These are phyloP conservation scores for Notechis scutatus DNA, from an alignment of 2,113 vertebrate species.

Conservation along the genomic window DNA sequence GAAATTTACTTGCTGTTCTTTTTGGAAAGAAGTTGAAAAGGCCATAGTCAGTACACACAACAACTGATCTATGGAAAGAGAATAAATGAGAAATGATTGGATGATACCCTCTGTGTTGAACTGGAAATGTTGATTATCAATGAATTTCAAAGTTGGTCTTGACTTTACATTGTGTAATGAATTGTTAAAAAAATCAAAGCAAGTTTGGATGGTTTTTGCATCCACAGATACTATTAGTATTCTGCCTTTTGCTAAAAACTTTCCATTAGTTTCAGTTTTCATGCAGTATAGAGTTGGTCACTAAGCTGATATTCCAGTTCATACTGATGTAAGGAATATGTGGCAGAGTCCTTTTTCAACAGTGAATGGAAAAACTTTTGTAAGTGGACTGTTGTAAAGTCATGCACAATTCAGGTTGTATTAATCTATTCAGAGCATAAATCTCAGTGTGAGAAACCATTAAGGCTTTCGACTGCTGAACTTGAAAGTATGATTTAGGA, in stretches of 20 bases:
- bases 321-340: neutral
- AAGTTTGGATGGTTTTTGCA: neutral
- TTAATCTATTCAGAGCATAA: constrained; percentile 8
- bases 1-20: neutral
- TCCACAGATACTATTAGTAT: neutral
- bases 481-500: constrained; percentile 23
- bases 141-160: neutral
- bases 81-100: neutral
- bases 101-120: neutral
- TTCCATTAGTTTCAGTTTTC: neutral
- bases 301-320: neutral
- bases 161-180: neutral
- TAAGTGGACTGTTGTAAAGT: neutral
- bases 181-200: neutral
- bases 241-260: neutral
- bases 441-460: constrained; percentile 16
- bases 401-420: constrained; percentile 10
- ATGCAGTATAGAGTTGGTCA: neutral
- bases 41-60: neutral
- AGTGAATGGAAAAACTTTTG: neutral
- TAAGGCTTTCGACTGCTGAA: constrained; percentile 14
- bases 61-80: neutral
- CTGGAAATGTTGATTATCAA: neutral
- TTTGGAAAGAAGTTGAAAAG: neutral
- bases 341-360: neutral